Evolutionary conservation across 1,140 invertebrate genomes (phyloP), one percentile per base, ranked within the genome.

Genomic region (Zeugodacus cucurbitae): DNA sequence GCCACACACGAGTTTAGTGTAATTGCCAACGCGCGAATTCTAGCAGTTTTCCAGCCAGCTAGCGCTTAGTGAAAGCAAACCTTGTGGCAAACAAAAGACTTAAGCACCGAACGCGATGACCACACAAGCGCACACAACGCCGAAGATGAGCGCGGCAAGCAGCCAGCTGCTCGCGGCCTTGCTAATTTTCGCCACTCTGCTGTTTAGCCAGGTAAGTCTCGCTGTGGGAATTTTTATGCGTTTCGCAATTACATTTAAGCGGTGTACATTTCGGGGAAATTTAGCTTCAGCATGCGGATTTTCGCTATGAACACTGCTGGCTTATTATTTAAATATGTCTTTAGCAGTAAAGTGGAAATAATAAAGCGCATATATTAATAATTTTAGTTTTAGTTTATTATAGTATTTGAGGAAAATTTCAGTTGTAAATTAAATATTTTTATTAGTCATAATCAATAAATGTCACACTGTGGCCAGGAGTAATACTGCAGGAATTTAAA

Each of bases 21-120:
- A 82, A 70, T 70, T 70, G 34, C 34, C 67, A 37, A 70, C 34
- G 34, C 67, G 67, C 37, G 8, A 82, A 82, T 82, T 82, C 41
- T 82, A 26, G 41, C 44, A 48, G 58, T 48, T 48, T 54, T 82
- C 74, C 26, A 82, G 74, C 74, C n/a, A 67, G 32, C 29, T 41
- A 74, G 7, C 4, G 32, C 67, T 41, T n/a, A 74, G 67, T 37
- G 32, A 37, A 74, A 37, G 32, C 67, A 41, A 54, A 74, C 67
- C 6, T 26, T 4, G 14, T 17, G 0, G 10, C 26, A 62, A 62
- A 62, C 58, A 62, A 87, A 87, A 87, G 86, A 87, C 86, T 87
- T 87, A 44, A 64, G 86, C 86, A 37, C 37, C 86, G 54, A 59
- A 87, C 86, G 86, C 86, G 86, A 87, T 87, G 86, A 17, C 86